Evolutionary conservation across 2,888 invertebrate species (phyloP), one percentile per base, ranked within the genome.

Genomic region (Pyrrhosoma nymphula): DNA sequence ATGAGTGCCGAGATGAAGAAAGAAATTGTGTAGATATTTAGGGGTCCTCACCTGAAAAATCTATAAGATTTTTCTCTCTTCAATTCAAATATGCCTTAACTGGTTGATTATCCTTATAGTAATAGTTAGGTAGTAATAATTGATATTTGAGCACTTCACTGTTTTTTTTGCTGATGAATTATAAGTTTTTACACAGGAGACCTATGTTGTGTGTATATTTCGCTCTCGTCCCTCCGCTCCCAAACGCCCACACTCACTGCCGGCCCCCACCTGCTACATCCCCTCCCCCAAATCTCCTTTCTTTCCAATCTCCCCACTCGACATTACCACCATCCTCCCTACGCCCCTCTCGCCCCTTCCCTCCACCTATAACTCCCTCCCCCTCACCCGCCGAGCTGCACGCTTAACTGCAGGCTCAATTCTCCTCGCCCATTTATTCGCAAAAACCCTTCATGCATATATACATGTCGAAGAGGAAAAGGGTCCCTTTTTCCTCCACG

Each of bases 391-490:
- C 47, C 10, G 10, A 16, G 55, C 55, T 89, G n/a, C 55, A 89
- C 47, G 55, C 55, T 47, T 89, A 89, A 89, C 89, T 89, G 89
- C 89, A 26, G 89, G 55, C 56, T 89, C 89, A 89, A 89, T 89
- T 89, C 55, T 89, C 89, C 89, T 89, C n/a, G 89, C 55, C 89
- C 89, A 89, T 89, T 89, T 89, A 89, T 89, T 89, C 89, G 56
- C 89, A 89, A 89, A 60, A 82, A 89, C 89, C 89, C 89, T 56
- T 89, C 89, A 89, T 89, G 89, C 47, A 89, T 89, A 89, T 89
- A 89, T 89, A 89, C 89, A 89, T 89, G 89, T 20, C 89, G 55
- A 89, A 56, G 35, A 47, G 23, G 47, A 23, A n/a, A 88, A 88
- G 26, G 39, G 88, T 88, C 55, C 20, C 88, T 88, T 18, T 88